Evolutionary conservation across 2,888 invertebrate species (phyloP).

Genomic region (Chesias legatella): DNA sequence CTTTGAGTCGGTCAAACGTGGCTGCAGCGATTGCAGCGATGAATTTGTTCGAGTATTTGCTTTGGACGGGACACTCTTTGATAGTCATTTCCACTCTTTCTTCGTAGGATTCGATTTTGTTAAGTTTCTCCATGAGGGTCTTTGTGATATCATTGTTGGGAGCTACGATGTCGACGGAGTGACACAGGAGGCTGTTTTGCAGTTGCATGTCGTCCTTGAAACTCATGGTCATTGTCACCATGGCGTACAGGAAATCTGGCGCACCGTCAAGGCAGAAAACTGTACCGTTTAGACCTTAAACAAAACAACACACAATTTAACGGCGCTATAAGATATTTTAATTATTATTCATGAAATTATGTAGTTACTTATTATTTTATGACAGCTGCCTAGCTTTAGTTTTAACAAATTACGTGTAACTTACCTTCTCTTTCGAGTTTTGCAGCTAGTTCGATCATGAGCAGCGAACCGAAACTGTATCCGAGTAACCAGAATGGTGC

Average conservation of each 20-base stretch:
- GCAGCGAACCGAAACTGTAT: constrained; percentile 92
- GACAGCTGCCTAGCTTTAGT: too few relatives aligned
- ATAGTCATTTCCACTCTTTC: constrained; percentile 78
- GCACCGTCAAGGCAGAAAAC: constrained; percentile 90
- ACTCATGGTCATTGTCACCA: constrained; percentile 70
- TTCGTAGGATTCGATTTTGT: constrained; percentile 75
- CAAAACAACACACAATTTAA: constrained; percentile 1
- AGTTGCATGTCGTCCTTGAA: constrained; percentile 68
- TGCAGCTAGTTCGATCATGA: constrained; percentile 88
- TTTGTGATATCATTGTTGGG: constrained; percentile 58
- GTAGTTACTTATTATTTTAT: too few relatives aligned
- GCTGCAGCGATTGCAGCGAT: constrained; percentile 39
- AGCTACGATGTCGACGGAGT: constrained; percentile 74
- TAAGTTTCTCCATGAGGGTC: constrained; percentile 65
- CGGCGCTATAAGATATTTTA: too few relatives aligned
- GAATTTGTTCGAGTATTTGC: constrained; percentile 58
- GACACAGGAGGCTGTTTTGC: constrained; percentile 80
- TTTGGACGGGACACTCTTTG: constrained; percentile 53
- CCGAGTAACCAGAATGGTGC: constrained; percentile 88
- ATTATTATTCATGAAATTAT: too few relatives aligned
- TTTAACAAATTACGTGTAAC: too few relatives aligned
- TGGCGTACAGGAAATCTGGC: constrained; percentile 83
- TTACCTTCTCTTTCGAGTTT: constrained; percentile 85
- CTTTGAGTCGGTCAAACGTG: constrained; percentile 77
- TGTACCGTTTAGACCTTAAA: constrained; percentile 75